Base-by-base conservation (phyloP, 1,140 invertebrate genomes). In the Cyclargus thomasi region DNA sequence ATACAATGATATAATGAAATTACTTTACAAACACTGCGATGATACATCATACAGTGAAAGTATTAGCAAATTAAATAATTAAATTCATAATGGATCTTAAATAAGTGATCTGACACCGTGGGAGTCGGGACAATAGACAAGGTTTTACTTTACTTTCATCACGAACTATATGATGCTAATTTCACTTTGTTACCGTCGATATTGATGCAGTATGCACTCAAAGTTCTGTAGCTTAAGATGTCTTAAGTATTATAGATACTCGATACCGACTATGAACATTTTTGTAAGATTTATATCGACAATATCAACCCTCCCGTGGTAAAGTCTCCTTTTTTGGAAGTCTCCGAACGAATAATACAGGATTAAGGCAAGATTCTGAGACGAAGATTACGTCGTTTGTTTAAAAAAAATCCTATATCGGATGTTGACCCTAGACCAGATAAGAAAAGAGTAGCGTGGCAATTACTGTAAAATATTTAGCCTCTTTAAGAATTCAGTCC, bases 121-220 rank as follows among this genome's bases (percentile, higher is more conserved):
- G 85, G 83, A 86, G 82, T 82, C 78, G 73, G 76, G 75, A 77
- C 55, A 59, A n/a, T 18, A 6, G 18, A 18, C 18, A 7, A 20
- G 55, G 53, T 59, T 59, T 59, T 59, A 59, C 55, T 11, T 20
- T 20, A 81, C 82, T 83, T 85, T 84, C 84, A 76, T 86, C 78
- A 71, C 68, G 22, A 63, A 69, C 59, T 53, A 47, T 80, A 71
- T 70, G 22, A 63, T 67, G 65, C 75, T 75, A 64, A 64, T 64
- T 47, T 39, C 63, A 59, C 55, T 47, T 47, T 14, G 39, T 47
- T 16, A 47, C 0, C 8, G 39, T 47, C 10, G 10, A 47, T 47
- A 47, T 47, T 47, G 39, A 16, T 47, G 14, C 21, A 63, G 5
- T 29, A 5, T 29, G 4, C 5, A 23, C 29, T 16, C 62, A 2